Conservation (phyloP, 2,888 invertebrate genomes). For the Phortica magna region DNA sequence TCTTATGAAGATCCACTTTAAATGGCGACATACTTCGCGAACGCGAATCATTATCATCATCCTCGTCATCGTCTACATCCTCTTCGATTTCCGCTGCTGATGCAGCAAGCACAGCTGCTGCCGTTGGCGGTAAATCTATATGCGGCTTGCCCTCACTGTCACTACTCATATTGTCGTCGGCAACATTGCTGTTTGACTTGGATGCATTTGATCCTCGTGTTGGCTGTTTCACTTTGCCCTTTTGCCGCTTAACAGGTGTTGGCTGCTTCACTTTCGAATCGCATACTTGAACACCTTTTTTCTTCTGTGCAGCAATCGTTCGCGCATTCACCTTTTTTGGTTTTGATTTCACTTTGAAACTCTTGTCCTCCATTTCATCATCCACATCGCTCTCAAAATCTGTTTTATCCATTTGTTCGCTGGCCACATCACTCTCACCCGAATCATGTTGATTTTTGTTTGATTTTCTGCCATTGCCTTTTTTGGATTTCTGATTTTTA, state of each 20-base stretch:
- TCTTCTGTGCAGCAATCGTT: constrained; percentile 65
- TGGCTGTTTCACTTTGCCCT: constrained; percentile 40
- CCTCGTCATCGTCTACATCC: constrained; percentile 55
- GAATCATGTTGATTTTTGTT: constrained; percentile 51
- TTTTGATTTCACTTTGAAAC: constrained; percentile 39
- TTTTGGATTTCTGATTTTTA: constrained; percentile 61
- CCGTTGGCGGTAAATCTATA: constrained; percentile 68
- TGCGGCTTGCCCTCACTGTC: constrained; percentile 54
- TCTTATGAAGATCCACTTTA: constrained; percentile 77
- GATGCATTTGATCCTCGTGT: constrained; percentile 6
- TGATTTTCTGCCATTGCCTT: constrained; percentile 52
- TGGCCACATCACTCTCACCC: constrained; percentile 53
- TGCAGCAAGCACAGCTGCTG: constrained; percentile 69
- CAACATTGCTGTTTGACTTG: constrained; percentile 48
- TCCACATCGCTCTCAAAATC: constrained; percentile 61
- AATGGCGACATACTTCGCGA: constrained; percentile 77
- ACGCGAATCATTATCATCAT: constrained; percentile 62
- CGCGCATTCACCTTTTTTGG: constrained; percentile 58
- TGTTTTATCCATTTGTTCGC: constrained; percentile 39
- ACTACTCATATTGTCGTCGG: constrained; percentile 43
- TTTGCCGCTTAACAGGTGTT: constrained; percentile 53
- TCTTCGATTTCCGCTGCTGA: constrained; percentile 72
- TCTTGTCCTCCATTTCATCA: constrained; percentile 59
- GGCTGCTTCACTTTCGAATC: constrained; percentile 60
- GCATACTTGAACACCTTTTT: constrained; percentile 49